A percentile compares a stretch with the other conserved stretches of the same genome.
Conservation (phyloP, 2,113 vertebrate species). For the Phaethon lepturus region DNA sequence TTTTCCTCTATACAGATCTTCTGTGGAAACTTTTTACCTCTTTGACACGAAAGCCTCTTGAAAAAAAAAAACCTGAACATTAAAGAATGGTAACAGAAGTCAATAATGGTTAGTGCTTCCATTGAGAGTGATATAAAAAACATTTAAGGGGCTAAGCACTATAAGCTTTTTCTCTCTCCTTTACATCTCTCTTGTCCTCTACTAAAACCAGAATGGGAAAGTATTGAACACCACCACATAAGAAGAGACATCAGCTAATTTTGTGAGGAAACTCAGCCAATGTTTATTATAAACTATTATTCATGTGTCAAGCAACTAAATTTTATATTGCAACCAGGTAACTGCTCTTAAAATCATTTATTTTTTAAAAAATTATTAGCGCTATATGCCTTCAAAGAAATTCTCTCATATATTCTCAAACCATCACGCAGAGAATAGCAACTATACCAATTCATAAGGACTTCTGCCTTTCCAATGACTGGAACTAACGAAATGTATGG, state of each 20-base stretch:
- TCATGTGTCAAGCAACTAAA: background rate
- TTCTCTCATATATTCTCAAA: background rate
- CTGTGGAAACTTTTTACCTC: background rate
- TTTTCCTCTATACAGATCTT: background rate
- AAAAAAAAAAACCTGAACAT: too few species aligned
- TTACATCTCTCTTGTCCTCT: background rate
- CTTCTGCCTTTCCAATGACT: background rate
- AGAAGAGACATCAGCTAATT: background rate
- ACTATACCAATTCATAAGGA: conserved; percentile 1
- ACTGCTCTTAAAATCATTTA: background rate
- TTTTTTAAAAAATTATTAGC: background rate
- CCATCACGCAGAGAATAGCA: background rate
- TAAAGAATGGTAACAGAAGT: background rate
- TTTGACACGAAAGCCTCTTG: background rate
- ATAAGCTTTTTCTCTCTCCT: background rate
- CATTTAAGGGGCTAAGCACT: background rate
- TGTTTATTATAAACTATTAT: background rate
- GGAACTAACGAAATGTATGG: background rate
- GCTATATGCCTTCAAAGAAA: background rate
- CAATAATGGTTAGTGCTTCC: background rate
- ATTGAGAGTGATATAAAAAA: background rate
- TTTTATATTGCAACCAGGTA: background rate
- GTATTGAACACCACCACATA: background rate
- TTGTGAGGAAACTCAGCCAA: background rate
- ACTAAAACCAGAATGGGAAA: background rate